Evolutionary conservation across 2,888 invertebrate species (phyloP).

Genomic region (Trissoscelio sp.): DNA sequence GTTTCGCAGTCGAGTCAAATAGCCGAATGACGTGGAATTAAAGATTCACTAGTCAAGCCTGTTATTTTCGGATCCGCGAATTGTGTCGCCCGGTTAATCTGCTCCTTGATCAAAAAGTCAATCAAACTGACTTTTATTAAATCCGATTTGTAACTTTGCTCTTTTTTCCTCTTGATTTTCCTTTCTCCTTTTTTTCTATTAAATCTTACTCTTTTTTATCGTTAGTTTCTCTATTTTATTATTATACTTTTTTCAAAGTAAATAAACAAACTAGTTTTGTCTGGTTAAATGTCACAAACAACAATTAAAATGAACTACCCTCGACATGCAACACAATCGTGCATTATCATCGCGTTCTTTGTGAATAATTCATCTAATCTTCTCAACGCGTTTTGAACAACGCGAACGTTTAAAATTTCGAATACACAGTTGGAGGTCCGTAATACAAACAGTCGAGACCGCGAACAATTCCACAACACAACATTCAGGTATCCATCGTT

Average conservation of each 20-base stretch:
- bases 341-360: not conserved
- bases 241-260: no score
- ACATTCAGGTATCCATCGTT: not conserved
- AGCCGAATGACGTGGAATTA: not conserved
- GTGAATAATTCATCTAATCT: constrained; percentile 25
- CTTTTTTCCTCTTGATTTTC: no score
- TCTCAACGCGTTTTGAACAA: constrained; percentile 5
- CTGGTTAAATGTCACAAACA: no score
- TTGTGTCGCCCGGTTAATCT: no score
- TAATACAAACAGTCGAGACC: constrained; percentile 14
- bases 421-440: not conserved
- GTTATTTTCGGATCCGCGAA: not conserved
- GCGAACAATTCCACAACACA: constrained; percentile 30
- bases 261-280: no score
- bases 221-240: no score
- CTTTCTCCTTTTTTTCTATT: no score
- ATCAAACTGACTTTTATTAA: not conserved
- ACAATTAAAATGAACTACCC: no score
- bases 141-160: no score
- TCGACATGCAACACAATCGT: not conserved
- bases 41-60: no score
- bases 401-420: constrained; percentile 25
- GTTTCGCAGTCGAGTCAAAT: not conserved
- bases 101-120: no score
- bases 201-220: no score